These are phyloP conservation scores for Oopsacas minuta DNA, from an alignment of 37 sponge, comb jelly and placozoan species.

Conservation along the genomic window DNA sequence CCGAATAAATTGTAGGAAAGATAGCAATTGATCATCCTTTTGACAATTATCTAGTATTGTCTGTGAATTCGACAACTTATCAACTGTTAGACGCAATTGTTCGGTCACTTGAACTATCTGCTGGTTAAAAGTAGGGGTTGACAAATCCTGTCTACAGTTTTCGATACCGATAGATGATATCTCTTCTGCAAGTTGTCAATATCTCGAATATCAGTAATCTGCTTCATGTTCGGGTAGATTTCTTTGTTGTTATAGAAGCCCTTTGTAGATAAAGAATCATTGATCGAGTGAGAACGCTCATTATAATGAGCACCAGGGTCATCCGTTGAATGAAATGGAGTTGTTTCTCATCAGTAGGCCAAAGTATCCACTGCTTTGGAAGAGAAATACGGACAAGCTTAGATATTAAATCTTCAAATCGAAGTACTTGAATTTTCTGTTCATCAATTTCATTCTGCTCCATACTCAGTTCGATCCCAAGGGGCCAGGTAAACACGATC, in stretches of 20 bases:
- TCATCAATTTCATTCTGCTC: neutral
- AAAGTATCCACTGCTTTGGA: neutral
- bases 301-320: neutral
- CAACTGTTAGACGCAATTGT: neutral
- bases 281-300: neutral
- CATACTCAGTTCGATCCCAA: neutral
- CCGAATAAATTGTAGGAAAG: too few relatives aligned
- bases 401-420: neutral
- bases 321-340: neutral
- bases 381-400: neutral
- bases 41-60: too few relatives aligned
- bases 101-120: neutral
- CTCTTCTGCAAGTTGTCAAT: slow-evolving; percentile 4
- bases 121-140: neutral
- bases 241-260: neutral
- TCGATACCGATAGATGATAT: neutral
- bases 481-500: neutral
- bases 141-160: neutral
- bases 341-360: neutral
- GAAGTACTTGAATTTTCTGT: neutral
- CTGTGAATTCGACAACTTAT: neutral
- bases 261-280: neutral
- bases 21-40: too few relatives aligned
- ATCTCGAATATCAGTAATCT: neutral
- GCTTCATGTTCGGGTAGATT: neutral